Conservation (phyloP, 1,140 invertebrate species). For the Hycleus cichorii region DNA sequence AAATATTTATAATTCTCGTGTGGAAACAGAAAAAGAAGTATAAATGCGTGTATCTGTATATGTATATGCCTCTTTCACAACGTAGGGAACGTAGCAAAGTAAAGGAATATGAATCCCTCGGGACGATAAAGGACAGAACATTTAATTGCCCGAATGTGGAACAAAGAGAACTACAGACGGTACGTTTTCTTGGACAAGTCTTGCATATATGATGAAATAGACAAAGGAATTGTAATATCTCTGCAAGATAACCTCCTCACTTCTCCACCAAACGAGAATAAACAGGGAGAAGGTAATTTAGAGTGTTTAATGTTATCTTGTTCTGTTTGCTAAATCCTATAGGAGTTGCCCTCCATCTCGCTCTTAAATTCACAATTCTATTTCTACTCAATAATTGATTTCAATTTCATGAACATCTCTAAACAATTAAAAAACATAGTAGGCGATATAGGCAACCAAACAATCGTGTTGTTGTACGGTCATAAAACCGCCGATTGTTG, state of each 20-base stretch:
- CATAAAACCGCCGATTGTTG: neutral
- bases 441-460: neutral
- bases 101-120: constrained; percentile 31
- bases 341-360: too few species aligned
- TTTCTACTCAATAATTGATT: too few species aligned
- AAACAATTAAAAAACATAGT: too few species aligned
- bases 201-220: constrained; percentile 41
- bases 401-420: too few species aligned
- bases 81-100: constrained; percentile 14
- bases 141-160: constrained; percentile 27
- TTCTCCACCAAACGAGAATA: constrained; percentile 23
- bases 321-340: too few species aligned
- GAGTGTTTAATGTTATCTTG: constrained; percentile 17
- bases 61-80: constrained; percentile 16
- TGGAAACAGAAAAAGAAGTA: constrained; percentile 27
- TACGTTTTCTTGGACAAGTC: constrained; percentile 26
- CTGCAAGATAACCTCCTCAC: constrained; percentile 30
- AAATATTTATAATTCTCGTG: constrained; percentile 34
- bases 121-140: constrained; percentile 28
- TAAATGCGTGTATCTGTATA: neutral
- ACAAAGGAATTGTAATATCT: constrained; percentile 41
- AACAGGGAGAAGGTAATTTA: constrained; percentile 31
- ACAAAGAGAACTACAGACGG: constrained; percentile 20
- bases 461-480: neutral
- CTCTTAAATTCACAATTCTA: too few species aligned